phyloP scores from a whole-genome alignment of 2,888 invertebrate genomes.

The Pachymerium ferrugineum region DNA sequence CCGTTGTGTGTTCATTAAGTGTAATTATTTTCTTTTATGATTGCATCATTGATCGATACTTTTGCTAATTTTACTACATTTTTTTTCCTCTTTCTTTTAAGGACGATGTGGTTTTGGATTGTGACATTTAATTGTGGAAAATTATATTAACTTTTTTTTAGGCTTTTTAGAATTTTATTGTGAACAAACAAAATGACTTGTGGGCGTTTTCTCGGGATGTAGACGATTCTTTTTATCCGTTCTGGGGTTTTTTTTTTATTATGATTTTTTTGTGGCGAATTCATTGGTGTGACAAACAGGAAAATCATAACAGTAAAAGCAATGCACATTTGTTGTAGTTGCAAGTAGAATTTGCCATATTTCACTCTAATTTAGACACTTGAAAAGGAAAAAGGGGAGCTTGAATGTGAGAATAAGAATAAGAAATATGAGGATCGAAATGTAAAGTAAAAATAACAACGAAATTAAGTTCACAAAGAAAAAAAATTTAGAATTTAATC shows the following conservation, averaged over 20 bases:
- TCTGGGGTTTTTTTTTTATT: background rate
- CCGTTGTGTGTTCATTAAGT: slow-evolving; percentile 3
- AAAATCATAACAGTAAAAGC: slow-evolving; percentile 18
- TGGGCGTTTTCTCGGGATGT: background rate
- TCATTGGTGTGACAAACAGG: slow-evolving; percentile 21
- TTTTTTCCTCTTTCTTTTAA: background rate
- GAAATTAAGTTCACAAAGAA: background rate
- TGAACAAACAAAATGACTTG: background rate
- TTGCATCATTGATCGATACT: slow-evolving; percentile 1
- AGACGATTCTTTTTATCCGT: background rate
- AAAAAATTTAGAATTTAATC: background rate
- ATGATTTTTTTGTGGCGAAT: background rate
- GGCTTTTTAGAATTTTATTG: background rate
- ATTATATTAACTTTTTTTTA: background rate
- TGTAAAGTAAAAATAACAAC: background rate
- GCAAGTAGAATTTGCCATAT: slow-evolving; percentile 5
- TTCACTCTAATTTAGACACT: slow-evolving; percentile 11
- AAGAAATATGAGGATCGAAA: background rate
- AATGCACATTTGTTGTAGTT: slow-evolving; percentile 21
- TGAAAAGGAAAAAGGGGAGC: background rate
- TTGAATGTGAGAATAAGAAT: background rate
- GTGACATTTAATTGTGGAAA: background rate
- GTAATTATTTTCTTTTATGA: slow-evolving; percentile 15
- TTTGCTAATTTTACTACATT: background rate
- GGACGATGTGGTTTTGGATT: background rate